A percentile compares a stretch with the other conserved stretches of the same genome.
phyloP scores from a whole-genome alignment of 2,888 invertebrate species.

The Drosophila greeni region DNA sequence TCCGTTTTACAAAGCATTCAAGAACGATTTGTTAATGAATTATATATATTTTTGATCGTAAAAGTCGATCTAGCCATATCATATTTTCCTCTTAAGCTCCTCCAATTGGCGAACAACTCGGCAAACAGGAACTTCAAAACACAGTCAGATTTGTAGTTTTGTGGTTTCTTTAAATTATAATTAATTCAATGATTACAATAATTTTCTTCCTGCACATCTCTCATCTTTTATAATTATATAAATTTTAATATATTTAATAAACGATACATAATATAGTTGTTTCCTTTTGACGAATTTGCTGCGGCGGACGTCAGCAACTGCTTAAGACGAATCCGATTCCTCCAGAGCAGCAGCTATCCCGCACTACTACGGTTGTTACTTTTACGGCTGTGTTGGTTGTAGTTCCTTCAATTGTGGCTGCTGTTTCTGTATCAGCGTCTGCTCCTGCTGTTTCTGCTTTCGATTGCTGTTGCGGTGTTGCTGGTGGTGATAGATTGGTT shows the following conservation, averaged over 20 bases:
- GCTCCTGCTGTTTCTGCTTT: conserved; percentile 37
- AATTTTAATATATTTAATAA: conserved; percentile 79
- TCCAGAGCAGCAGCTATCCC: conserved; percentile 46
- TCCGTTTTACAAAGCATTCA: background rate
- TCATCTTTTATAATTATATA: conserved; percentile 78
- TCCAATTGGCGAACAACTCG: no score
- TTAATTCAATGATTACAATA: conserved; percentile 78
- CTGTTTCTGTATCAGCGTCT: conserved; percentile 47
- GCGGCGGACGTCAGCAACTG: conserved; percentile 57
- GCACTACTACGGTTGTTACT: conserved; percentile 49
- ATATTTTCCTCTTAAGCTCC: no score
- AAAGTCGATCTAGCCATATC: no score
- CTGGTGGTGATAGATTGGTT: conserved; percentile 50
- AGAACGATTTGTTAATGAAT: background rate
- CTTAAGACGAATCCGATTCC: conserved; percentile 44
- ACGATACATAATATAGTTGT: conserved; percentile 76
- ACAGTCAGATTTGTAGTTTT: conserved; percentile 11
- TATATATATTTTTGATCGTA: background rate
- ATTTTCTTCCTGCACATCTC: conserved; percentile 70
- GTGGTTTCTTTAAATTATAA: conserved; percentile 73
- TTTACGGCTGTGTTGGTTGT: conserved; percentile 59
- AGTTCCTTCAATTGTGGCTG: conserved; percentile 40
- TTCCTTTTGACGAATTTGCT: conserved; percentile 69
- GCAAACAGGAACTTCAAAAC: background rate
- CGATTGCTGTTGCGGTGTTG: conserved; percentile 46